Base-by-base conservation (phyloP, 2,888 invertebrate genomes). In the Pyrrhosoma nymphula region DNA sequence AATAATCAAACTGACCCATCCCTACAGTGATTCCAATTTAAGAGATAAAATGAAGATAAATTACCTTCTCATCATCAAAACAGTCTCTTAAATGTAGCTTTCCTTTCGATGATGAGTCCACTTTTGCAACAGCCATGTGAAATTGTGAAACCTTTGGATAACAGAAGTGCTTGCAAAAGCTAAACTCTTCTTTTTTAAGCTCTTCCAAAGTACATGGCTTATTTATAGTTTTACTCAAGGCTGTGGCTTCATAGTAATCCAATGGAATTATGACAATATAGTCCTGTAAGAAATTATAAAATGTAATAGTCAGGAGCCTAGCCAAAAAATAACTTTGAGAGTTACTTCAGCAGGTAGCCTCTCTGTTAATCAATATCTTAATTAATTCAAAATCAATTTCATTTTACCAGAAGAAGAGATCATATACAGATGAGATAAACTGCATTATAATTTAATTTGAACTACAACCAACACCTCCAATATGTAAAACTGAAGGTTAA, bases 201-300 rank as follows among this genome's bases (percentile, higher is more conserved):
- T 98, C 98, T 20, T 98, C 98, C 20, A 98, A 97, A 2, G 97
- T 96, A 96, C 99, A 99, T 0, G 99, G 99, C 89, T 98, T 98
- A 96, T 98, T 98, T 0, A 99, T 98, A 95, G 98, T 98, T 96
- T 99, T 98, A 0, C 99, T 98, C 2, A 99, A 97, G 60, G 99
- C 98, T 0, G 98, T 98, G 0, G 99, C 99, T 97, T 99, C 99
- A 97, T 99, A 99, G 97, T 99, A 99, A 26, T 99, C 99, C 96
- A 99, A 98, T 0, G 99, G 99, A 55, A 99, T 97, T 0, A 99
- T 97, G 0, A 99, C 99, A 97, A 99, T 99, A 97, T 99, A 99
- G 97, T 99, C 99, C 75, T 82, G 55, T 0, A 63, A 47, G 2
- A 55, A 89, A 47, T 30, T 47, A 0, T 26, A 69, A 26, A 69